Conservation (phyloP, 2,113 vertebrate species). For the Protobothrops mucrosquamatus region DNA sequence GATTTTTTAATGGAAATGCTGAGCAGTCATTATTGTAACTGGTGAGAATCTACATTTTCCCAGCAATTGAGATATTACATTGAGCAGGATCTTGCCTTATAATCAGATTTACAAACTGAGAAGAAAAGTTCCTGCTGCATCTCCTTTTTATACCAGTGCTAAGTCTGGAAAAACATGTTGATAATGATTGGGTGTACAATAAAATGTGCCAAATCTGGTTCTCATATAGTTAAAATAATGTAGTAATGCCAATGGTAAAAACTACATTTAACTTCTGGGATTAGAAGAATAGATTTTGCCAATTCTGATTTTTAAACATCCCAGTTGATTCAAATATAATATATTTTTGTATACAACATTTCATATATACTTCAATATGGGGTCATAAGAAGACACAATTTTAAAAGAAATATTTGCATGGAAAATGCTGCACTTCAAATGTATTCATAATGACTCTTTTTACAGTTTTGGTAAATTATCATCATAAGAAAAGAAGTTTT, state of each 20-base stretch:
- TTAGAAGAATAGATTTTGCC: slow-evolving; percentile 26
- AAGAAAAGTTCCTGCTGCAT: neutral
- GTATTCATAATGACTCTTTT: slow-evolving; percentile 53
- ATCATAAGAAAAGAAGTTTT: slow-evolving; percentile 63
- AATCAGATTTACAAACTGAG: neutral
- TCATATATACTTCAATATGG: slow-evolving; percentile 44
- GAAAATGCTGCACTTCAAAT: slow-evolving; percentile 56
- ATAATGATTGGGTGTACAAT: neutral
- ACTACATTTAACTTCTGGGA: slow-evolving; percentile 21
- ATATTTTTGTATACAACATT: slow-evolving; percentile 45
- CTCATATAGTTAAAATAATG: neutral
- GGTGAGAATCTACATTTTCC: slow-evolving; percentile 18
- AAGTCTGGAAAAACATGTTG: neutral
- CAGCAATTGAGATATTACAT: slow-evolving; percentile 4
- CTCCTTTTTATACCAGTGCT: neutral
- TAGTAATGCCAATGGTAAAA: slow-evolving; percentile 17
- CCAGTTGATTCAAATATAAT: slow-evolving; percentile 22
- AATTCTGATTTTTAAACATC: slow-evolving; percentile 10
- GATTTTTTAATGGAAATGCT: slow-evolving; percentile 51
- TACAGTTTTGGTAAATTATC: slow-evolving; percentile 65
- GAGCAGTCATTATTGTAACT: slow-evolving; percentile 7
- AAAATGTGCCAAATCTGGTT: neutral
- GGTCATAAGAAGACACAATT: slow-evolving; percentile 61
- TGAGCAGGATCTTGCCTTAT: neutral
- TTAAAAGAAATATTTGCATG: slow-evolving; percentile 65